Evolutionary conservation across 37 sponge, comb jelly and placozoan genomes (phyloP), one percentile per base, ranked within the genome.

Genomic region (Halisarca cf. caerulea): DNA sequence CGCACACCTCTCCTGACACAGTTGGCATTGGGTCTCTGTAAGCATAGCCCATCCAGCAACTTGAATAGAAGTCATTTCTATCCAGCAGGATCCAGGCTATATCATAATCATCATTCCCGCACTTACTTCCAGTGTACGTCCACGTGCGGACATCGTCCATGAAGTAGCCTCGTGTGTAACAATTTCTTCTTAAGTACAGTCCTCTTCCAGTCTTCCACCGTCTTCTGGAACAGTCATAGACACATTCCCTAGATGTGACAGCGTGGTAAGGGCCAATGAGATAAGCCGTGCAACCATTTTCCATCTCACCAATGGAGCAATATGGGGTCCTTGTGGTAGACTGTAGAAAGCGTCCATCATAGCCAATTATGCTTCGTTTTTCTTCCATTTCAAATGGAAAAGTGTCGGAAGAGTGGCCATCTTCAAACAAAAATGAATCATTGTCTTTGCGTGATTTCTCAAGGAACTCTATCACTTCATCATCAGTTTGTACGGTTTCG

Each of bases 231-330:
- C 9, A 42, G 24, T 74, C 45, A 37, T 74, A 74, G 21, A 74
- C 77, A 74, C 77, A 74, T 3, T 74, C 43, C 41, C 45, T 4
- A 21, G 77, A 3, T 41, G 77, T 74, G 32, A 74, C 3, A 74
- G 77, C 77, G 36, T 74, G 77, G 45, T 37, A 44, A 42, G 77
- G 77, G 21, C 77, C 77, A 74, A 74, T 6, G 44, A 74, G 77
- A 44, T 41, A 74, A 36, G 77, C 77, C 2, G 77, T 74, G 25
- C 77, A 74, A 9, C 77, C 77, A 41, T 39, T 74, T 40, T 74
- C 44, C 77, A 41, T 74, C 21, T n/a, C 24, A 37, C 44, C 77
- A 74, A 74, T 9, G 32, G 77, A 42, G 36, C 45, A 74, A 41
- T 41, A 39, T 2, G 39, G 39, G 6, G 36, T 41, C 6, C 51